Evolutionary conservation across 1,140 invertebrate genomes (phyloP).

Genomic region (Drosophila leontia): DNA sequence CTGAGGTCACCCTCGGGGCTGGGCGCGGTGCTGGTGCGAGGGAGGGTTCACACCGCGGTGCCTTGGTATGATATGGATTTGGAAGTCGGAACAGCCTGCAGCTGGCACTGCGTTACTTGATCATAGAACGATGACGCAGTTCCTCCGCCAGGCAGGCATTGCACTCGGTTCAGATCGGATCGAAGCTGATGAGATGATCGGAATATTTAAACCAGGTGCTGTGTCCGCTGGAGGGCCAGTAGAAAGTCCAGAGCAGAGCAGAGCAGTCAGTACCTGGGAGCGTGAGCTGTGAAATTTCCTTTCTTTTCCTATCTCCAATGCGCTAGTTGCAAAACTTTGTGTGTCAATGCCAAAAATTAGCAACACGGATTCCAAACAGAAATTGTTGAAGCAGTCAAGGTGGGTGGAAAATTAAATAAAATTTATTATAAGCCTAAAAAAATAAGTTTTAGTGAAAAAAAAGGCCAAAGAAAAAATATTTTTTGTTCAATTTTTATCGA

Average conservation of each 20-base stretch:
- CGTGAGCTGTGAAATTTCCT: slow-evolving; percentile 32
- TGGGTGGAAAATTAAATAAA: neutral
- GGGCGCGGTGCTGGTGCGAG: slow-evolving; percentile 3
- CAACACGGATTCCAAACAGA: slow-evolving; percentile 63
- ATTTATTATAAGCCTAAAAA: too few relatives aligned
- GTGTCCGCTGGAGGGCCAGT: slow-evolving; percentile 58
- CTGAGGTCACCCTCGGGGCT: slow-evolving; percentile 17
- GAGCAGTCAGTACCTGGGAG: slow-evolving; percentile 21
- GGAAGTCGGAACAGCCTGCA: slow-evolving; percentile 29
- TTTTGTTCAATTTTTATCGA: neutral
- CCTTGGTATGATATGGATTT: neutral
- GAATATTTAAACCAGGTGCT: slow-evolving; percentile 68
- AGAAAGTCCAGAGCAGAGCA: slow-evolving; percentile 71
- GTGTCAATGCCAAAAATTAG: slow-evolving; percentile 84
- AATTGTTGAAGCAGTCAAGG: slow-evolving; percentile 71
- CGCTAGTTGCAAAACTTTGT: slow-evolving; percentile 74
- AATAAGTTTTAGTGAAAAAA: too few relatives aligned
- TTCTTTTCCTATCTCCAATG: slow-evolving; percentile 55
- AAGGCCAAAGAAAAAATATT: neutral
- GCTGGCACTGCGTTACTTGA: slow-evolving; percentile 21
- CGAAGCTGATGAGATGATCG: slow-evolving; percentile 4
- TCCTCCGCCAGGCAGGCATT: slow-evolving; percentile 26
- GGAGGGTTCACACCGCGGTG: slow-evolving; percentile 10
- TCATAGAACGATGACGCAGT: slow-evolving; percentile 45
- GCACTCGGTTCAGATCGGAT: slow-evolving; percentile 19